Conservation (phyloP, 1,140 invertebrate genomes). For the Onthophagus taurus region DNA sequence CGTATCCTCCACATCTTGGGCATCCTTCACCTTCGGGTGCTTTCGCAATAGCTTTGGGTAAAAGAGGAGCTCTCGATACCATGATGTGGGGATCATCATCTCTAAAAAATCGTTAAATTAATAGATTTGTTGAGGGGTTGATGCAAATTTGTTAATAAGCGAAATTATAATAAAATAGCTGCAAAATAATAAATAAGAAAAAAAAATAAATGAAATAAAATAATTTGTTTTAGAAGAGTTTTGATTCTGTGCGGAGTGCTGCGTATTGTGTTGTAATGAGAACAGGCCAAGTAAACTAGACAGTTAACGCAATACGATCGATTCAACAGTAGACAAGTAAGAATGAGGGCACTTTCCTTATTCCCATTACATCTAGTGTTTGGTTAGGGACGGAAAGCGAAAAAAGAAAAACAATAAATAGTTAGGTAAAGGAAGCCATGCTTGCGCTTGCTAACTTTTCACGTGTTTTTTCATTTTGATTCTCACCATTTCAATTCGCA, state of each 20-base stretch:
- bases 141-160: conserved; percentile 4
- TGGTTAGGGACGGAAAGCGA: conserved; percentile 25
- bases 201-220: conserved; percentile 2
- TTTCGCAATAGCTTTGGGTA: conserved; percentile 63
- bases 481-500: too few species aligned
- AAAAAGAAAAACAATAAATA: neutral
- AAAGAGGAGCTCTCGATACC: conserved; percentile 24
- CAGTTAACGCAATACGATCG: neutral
- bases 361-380: conserved; percentile 46
- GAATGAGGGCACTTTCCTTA: conserved; percentile 48
- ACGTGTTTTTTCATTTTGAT: too few species aligned
- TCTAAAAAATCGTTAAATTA: conserved; percentile 1
- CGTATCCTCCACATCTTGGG: conserved; percentile 81
- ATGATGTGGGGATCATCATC: conserved; percentile 21
- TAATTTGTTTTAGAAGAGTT: neutral
- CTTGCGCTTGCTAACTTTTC: too few species aligned
- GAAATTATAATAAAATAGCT: neutral
- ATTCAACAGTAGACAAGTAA: conserved; percentile 12
- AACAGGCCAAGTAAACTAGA: conserved; percentile 41
- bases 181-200: conserved; percentile 2
- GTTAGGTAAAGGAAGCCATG: neutral
- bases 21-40: conserved; percentile 81
- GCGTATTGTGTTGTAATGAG: conserved; percentile 40
- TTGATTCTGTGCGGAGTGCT: neutral
- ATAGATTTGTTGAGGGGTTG: too few species aligned